A percentile compares a stretch with the other conserved stretches of the same genome.
Conservation (phyloP, 2,797 vertebrate genomes). For the Balearica regulorum region DNA sequence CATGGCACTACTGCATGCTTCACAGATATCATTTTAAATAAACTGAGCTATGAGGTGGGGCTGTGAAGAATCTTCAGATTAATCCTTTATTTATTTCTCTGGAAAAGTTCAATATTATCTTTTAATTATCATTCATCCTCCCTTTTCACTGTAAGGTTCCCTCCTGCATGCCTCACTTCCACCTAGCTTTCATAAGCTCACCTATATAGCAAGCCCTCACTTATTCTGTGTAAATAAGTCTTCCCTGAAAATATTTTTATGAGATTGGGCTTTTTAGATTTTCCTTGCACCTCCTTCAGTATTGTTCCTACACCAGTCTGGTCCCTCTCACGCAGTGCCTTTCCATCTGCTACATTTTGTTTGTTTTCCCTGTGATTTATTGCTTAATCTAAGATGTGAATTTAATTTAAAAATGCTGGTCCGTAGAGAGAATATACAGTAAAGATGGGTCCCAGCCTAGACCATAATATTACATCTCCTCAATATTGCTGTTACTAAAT, state of each 20-base stretch:
- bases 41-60: not conserved
- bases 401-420: not conserved
- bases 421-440: not conserved
- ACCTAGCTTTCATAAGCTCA: not conserved
- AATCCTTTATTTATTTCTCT: constrained; percentile 9
- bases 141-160: not conserved
- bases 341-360: constrained; percentile 52
- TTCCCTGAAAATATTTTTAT: constrained; percentile 28
- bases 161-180: not conserved
- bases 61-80: not conserved
- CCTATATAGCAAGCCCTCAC: not conserved
- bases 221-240: constrained; percentile 4
- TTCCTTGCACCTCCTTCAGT: constrained; percentile 44
- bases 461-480: not conserved
- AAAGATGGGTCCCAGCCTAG: not conserved
- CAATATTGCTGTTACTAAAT: not conserved
- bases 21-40: not conserved
- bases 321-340: not conserved
- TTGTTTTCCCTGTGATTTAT: constrained; percentile 17
- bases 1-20: not conserved
- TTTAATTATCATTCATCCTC: not conserved
- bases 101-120: not conserved
- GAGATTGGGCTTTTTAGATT: constrained; percentile 49
- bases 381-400: not conserved
- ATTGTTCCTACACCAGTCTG: constrained; percentile 36